Percentiles rank a stretch among this genome's conserved stretches.
These are phyloP conservation scores for Eilema depressum DNA, from an alignment of 2,888 invertebrate genomes.

Conservation along the genomic window DNA sequence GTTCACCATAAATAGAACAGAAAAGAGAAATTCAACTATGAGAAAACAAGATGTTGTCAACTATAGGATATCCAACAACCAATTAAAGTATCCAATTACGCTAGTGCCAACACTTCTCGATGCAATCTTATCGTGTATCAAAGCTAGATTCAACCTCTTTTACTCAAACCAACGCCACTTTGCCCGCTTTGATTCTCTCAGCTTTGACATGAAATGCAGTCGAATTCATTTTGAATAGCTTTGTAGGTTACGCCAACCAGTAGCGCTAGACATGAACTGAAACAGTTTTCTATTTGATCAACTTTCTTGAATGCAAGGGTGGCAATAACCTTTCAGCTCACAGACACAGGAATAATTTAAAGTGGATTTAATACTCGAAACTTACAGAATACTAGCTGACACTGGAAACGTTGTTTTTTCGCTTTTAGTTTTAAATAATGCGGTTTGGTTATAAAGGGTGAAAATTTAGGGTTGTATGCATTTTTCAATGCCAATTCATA, in stretches of 20 bases:
- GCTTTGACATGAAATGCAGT: conserved; percentile 44
- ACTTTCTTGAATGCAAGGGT: neutral
- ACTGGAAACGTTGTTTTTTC: too few species aligned
- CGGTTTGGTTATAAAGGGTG: too few species aligned
- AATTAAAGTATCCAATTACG: conserved; percentile 3
- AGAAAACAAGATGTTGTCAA: neutral
- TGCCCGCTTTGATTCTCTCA: conserved; percentile 32
- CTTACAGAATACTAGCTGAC: too few species aligned
- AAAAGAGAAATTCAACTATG: neutral
- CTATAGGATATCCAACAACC: neutral
- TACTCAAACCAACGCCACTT: conserved; percentile 20
- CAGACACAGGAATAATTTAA: neutral
- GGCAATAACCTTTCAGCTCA: neutral
- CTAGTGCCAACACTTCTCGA: neutral
- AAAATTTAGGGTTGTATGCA: too few species aligned
- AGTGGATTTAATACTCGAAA: neutral
- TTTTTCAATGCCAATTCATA: too few species aligned
- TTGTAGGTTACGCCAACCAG: conserved; percentile 30
- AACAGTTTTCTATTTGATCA: conserved; percentile 32
- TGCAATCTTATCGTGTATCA: conserved; percentile 26
- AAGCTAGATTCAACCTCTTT: conserved; percentile 19
- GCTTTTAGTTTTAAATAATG: too few species aligned
- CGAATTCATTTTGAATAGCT: conserved; percentile 32
- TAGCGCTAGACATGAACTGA: conserved; percentile 36
- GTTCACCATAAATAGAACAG: neutral